phyloP scores from a whole-genome alignment of 30 jellyfish, hydroid and myxozoan genomes.

The Sanderia malayensis region DNA sequence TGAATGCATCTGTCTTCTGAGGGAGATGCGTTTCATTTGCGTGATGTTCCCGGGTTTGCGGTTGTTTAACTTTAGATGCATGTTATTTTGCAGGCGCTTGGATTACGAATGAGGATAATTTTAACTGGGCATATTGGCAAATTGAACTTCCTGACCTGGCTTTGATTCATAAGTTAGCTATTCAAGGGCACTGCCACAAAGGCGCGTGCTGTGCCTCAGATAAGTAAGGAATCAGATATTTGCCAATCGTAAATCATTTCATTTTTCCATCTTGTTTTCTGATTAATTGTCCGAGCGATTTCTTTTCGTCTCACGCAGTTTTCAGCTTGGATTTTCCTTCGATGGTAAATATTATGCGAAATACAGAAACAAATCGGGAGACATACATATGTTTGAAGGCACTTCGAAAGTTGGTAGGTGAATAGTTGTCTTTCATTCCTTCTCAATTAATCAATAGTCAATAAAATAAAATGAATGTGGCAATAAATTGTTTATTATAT shows the following conservation, averaged over 20 bases:
- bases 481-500: no score
- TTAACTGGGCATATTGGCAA: slow-evolving; percentile 49
- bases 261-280: background rate
- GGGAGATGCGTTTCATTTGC: no score
- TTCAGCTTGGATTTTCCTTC: slow-evolving; percentile 59
- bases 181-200: slow-evolving; percentile 65
- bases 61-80: no score
- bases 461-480: no score
- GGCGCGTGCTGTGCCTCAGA: slow-evolving; percentile 35
- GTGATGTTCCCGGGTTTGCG: no score
- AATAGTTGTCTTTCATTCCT: no score
- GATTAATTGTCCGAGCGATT: no score
- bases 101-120: slow-evolving; percentile 44
- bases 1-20: no score
- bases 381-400: slow-evolving; percentile 34
- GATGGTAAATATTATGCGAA: slow-evolving; percentile 60
- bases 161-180: slow-evolving; percentile 61
- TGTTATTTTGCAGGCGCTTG: slow-evolving; percentile 84
- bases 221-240: slow-evolving; percentile 12
- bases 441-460: no score
- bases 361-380: slow-evolving; percentile 41
- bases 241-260: background rate
- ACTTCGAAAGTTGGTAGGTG: slow-evolving; percentile 11
- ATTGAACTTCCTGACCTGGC: slow-evolving; percentile 69
- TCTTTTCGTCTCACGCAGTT: slow-evolving; percentile 58